Base-by-base conservation (phyloP, 2,888 invertebrate species). In the Nymphalis polychloros region DNA sequence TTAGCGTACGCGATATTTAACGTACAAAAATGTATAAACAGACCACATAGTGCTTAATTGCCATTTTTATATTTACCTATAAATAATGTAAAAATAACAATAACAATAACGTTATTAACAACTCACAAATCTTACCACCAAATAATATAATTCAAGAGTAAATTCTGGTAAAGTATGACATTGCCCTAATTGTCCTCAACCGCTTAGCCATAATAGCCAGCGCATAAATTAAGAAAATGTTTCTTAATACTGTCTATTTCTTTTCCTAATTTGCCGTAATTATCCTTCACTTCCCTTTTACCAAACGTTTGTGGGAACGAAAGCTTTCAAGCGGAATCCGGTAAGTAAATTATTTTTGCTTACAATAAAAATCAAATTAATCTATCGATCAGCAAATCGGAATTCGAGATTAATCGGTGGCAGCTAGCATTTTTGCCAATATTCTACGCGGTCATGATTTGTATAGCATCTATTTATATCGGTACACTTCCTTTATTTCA, bases 191-290 rank as follows among this genome's bases (percentile, higher is more conserved):
- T 60, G 68, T 66, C 60, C 48, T 60, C 49, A 13, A 71, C 64
- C 71, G 59, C 64, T 67, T 69, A 72, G 10, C 62, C 59, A 41
- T 72, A 72, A 72, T 60, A 60, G 64, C 64, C 53, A 52, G 67
- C 69, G 67, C 62, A 69, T 72, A 72, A 72, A 69, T 72, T 67
- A 67, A 63, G 64, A 62, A 50, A 69, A 67, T 55, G 69, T 57
- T 69, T 63, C 64, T 69, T 71, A 67, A 64, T 67, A 67, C 64
- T 55, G 67, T 46, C 55, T 62, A 71, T 59, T 72, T 60, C 47
- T 64, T 69, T 59, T 59, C 48, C 63, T 69, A 72, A 72, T 72
- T 69, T 67, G 61, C 35, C 20, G 57, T 69, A 72, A 72, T 72
- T 72, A 67, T 50, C 64, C n/a, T 20, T n/a, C 59, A 67, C 55